Evolutionary conservation across 2,888 invertebrate species (phyloP), one percentile per base, ranked within the genome.

Genomic region (Sycophila texana): DNA sequence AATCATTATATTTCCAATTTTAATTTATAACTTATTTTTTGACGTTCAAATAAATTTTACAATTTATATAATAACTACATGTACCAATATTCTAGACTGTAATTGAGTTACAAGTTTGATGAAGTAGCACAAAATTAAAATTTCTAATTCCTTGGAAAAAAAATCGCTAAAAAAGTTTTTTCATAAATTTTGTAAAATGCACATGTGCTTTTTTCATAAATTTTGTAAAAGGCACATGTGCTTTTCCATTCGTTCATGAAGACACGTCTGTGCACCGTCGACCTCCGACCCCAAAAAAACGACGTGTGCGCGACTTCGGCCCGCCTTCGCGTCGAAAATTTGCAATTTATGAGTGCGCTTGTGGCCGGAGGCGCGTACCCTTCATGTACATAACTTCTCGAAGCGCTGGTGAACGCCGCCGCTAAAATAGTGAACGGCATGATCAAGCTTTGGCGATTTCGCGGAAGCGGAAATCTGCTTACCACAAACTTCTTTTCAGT

Each of bases 241-340:
- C 39, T 7, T 39, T 39, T 39, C 10, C 39, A 39, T 39, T 39
- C 39, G 39, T 7, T 7, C 39, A 47, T 10, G 55, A 30, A 13
- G 26, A 49, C 65, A 22, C 75, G 47, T 70, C 67, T 61, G 49
- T 16, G 16, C 66, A 39, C 22, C 39, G 39, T 12, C 30, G 70
- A 73, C 72, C 72, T 77, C 72, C 60, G 60, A 77, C 77, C 77
- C 26, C 13, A 16, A 63, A 63, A 76, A n/a, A 22, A 4, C n/a
- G n/a, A 12, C 55, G 71, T 30, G 12, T 22, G 55, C 18, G 58
- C 18, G n/a, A n/a, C 20, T 60, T 20, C 39, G 57, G 1, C 39
- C 39, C 22, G 49, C 26, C 39, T 18, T 58, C 30, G 30, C n/a
- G 20, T 14, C 18, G 51, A 14, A 30, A 49, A 71, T 77, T 72